phyloP scores from a whole-genome alignment of 2,888 invertebrate genomes.

The Nephrotoma flavescens region DNA sequence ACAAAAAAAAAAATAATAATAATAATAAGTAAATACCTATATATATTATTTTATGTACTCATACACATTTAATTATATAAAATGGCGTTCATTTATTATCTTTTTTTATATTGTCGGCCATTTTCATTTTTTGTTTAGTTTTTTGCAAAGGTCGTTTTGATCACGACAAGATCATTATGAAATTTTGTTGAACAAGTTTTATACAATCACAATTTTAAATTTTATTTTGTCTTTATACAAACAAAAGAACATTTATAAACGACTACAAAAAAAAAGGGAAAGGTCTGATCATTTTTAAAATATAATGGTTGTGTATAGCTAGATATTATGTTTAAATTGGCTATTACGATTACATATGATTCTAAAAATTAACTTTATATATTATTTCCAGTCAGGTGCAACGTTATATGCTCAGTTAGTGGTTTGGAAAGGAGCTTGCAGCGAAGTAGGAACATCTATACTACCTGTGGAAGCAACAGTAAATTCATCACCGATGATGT shows the following conservation, averaged over 20 bases:
- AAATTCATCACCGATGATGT: constrained; percentile 25
- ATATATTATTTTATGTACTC: neutral
- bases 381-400: constrained; percentile 54
- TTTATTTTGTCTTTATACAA: neutral
- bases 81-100: neutral
- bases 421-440: constrained; percentile 76
- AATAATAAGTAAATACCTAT: no score
- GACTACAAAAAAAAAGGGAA: neutral
- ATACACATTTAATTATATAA: neutral
- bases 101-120: neutral
- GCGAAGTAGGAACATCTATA: constrained; percentile 40
- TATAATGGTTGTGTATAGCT: neutral
- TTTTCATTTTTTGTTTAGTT: neutral
- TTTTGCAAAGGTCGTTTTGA: constrained; percentile 5
- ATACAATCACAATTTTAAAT: neutral
- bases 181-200: constrained; percentile 1
- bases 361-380: neutral
- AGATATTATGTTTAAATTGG: neutral
- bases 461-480: constrained; percentile 17
- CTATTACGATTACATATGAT: neutral
- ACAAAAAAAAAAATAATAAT: neutral
- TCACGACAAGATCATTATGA: constrained; percentile 2
- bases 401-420: constrained; percentile 77
- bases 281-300: neutral
- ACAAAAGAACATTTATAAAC: neutral